Evolutionary conservation across 35 echinoderm and acorn worm genomes (phyloP).

Genomic region (Apostichopus californicus): DNA sequence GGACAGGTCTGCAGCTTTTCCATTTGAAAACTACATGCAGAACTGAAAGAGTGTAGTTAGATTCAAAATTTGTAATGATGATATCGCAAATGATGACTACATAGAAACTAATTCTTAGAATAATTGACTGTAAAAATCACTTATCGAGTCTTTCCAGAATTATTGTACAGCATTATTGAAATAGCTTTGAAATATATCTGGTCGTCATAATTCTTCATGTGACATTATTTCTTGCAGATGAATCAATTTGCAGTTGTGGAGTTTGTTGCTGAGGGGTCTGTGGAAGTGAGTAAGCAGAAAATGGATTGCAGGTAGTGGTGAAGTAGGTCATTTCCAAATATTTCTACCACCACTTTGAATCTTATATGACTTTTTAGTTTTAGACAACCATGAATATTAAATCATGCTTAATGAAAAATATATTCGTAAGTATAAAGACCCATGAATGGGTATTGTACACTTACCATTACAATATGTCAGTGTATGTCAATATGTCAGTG

Average conservation of each 20-base stretch:
- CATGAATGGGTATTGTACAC: too few species aligned
- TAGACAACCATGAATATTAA: neutral
- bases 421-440: too few species aligned
- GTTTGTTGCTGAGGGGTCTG: neutral
- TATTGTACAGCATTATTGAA: too few species aligned
- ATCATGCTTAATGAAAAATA: too few species aligned
- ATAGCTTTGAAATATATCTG: too few species aligned
- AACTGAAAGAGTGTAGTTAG: constrained; percentile 64
- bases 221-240: neutral
- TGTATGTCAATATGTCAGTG: too few species aligned
- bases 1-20: constrained; percentile 49
- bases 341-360: neutral
- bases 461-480: too few species aligned
- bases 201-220: neutral
- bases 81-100: too few species aligned
- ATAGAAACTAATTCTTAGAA: too few species aligned
- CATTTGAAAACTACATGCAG: constrained; percentile 67
- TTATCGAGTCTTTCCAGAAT: too few species aligned
- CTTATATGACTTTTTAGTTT: too few species aligned
- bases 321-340: neutral
- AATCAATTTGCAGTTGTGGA: neutral
- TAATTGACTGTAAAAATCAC: too few species aligned
- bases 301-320: neutral
- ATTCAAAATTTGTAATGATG: neutral
- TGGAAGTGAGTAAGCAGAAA: neutral